Conservation (phyloP, 2,888 invertebrate genomes). For the Apantesis nais region DNA sequence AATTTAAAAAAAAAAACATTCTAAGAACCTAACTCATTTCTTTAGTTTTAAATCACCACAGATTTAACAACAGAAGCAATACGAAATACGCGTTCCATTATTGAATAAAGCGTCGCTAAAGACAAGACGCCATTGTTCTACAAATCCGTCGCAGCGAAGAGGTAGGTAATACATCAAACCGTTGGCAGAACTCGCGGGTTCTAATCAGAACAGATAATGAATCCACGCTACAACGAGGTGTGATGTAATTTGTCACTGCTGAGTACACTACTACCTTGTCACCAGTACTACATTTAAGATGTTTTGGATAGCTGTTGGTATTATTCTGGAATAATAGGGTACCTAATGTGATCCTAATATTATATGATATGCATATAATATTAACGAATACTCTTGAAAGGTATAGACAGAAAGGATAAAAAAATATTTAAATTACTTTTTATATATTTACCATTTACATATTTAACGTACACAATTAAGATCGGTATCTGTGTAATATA, state of each 20-base stretch:
- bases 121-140: conserved; percentile 39
- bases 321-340: background rate
- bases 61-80: background rate
- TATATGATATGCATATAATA: too few species aligned
- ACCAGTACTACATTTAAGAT: conserved; percentile 12
- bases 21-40: background rate
- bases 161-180: conserved; percentile 50
- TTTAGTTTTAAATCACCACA: background rate
- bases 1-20: too few species aligned
- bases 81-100: conserved; percentile 6
- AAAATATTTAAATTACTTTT: too few species aligned
- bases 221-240: conserved; percentile 31
- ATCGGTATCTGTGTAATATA: too few species aligned
- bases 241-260: conserved; percentile 38
- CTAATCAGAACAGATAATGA: conserved; percentile 50
- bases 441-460: too few species aligned
- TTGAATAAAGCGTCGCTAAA: conserved; percentile 21
- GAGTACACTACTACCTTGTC: conserved; percentile 3
- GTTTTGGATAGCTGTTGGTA: background rate
- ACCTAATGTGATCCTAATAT: background rate
- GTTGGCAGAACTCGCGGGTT: conserved; percentile 40
- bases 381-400: background rate
- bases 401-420: too few species aligned
- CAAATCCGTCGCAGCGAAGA: conserved; percentile 33
- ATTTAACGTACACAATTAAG: too few species aligned